Percentiles rank a stretch among this genome's conserved stretches.
Evolutionary conservation across 2,113 vertebrate species (phyloP).

Genomic region (Tichodroma muraria): DNA sequence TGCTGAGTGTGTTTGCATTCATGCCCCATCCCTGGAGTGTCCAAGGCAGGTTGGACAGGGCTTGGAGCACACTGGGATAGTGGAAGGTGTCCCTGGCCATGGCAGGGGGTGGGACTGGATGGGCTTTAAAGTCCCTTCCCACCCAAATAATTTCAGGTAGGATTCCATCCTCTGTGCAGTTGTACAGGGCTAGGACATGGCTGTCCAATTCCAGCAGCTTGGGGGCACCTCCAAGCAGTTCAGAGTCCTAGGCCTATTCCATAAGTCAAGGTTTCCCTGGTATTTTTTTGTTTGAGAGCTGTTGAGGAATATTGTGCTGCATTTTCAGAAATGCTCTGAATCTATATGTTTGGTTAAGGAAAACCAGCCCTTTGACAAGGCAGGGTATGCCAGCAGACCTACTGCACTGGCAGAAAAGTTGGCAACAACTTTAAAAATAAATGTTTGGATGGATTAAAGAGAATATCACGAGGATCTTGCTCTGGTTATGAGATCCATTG

Average conservation of each 20-base stretch:
- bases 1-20: rapidly evolving
- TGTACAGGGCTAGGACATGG: not conserved
- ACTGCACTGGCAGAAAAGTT: not conserved
- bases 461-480: not conserved
- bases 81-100: not conserved
- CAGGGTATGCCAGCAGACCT: not conserved
- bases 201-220: not conserved
- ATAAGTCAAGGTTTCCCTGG: not conserved
- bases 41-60: not conserved
- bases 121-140: not conserved
- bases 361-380: not conserved
- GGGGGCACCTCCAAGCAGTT: rapidly evolving
- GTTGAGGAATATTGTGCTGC: not conserved
- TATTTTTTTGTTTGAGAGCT: not conserved
- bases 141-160: not conserved
- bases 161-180: not conserved
- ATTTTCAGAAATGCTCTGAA: not conserved
- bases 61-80: not conserved
- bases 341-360: not conserved
- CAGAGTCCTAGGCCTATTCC: not conserved
- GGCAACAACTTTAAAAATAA: not conserved
- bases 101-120: not conserved
- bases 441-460: not conserved
- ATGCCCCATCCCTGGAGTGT: not conserved
- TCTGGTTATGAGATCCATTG: not conserved